Evolutionary conservation across 1,140 invertebrate species (phyloP).

Genomic region (Teleopsis dalmanni): DNA sequence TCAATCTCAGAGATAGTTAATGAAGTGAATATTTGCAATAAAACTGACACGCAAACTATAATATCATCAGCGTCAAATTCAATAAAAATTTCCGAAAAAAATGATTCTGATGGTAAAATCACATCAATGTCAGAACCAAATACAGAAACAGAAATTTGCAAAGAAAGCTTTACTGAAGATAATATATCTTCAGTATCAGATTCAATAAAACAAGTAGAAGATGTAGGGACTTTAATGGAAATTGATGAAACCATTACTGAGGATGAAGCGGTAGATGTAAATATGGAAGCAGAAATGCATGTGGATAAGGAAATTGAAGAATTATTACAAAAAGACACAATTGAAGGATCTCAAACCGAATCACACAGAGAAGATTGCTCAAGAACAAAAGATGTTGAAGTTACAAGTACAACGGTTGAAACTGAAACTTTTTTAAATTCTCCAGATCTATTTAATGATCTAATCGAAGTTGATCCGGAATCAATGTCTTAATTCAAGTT

Average conservation of each 20-base stretch:
- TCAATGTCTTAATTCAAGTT: too few relatives aligned
- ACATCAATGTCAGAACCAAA: not conserved
- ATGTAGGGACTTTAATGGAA: not conserved
- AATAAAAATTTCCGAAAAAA: not conserved
- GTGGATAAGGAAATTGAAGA: constrained; percentile 11
- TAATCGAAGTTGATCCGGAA: too few relatives aligned
- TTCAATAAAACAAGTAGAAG: not conserved
- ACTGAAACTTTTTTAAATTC: too few relatives aligned
- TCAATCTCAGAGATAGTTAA: not conserved
- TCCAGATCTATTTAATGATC: too few relatives aligned
- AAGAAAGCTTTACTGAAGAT: not conserved
- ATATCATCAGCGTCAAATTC: not conserved
- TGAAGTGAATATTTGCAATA: not conserved
- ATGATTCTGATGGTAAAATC: not conserved
- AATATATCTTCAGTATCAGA: not conserved
- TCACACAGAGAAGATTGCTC: too few relatives aligned
- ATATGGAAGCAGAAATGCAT: not conserved
- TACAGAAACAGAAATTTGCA: not conserved
- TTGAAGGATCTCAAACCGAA: not conserved
- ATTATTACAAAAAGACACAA: not conserved
- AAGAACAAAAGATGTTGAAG: too few relatives aligned
- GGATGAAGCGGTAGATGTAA: not conserved
- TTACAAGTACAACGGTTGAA: too few relatives aligned
- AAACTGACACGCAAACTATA: not conserved
- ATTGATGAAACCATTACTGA: not conserved